phyloP scores from a whole-genome alignment of 1,140 invertebrate species.

The Cydia splendana region DNA sequence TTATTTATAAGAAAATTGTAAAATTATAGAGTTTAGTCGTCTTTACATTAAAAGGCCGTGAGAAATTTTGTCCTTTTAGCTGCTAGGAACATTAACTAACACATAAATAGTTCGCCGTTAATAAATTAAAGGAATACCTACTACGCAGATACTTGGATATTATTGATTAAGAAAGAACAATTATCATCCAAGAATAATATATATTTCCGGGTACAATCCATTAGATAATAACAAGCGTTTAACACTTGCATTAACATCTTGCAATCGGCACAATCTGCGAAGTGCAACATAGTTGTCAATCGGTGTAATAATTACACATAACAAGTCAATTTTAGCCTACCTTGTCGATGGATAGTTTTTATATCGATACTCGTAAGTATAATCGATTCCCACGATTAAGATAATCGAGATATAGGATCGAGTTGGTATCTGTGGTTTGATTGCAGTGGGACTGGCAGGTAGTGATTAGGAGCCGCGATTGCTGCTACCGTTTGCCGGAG shows the following conservation, averaged over 20 bases:
- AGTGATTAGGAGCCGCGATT: conserved; percentile 56
- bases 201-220: background rate
- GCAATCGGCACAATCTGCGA: conserved; percentile 9
- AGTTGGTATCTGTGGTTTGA: conserved; percentile 40
- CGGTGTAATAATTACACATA: conserved; percentile 1
- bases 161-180: background rate
- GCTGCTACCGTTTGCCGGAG: conserved; percentile 60
- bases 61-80: conserved; percentile 1
- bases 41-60: conserved; percentile 15
- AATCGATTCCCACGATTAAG: conserved; percentile 67
- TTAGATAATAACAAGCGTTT: background rate
- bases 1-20: conserved; percentile 49
- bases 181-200: background rate
- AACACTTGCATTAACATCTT: background rate
- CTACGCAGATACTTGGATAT: background rate
- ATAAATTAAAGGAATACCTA: background rate
- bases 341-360: conserved; percentile 13
- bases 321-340: conserved; percentile 17
- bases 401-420: conserved; percentile 27
- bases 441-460: conserved; percentile 54
- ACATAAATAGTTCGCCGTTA: background rate
- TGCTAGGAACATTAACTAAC: background rate
- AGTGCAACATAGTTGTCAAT: conserved; percentile 11
- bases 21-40: conserved; percentile 35
- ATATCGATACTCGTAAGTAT: conserved; percentile 26